phyloP scores from a whole-genome alignment of 1,140 invertebrate genomes.

The Drosophila nikananu region DNA sequence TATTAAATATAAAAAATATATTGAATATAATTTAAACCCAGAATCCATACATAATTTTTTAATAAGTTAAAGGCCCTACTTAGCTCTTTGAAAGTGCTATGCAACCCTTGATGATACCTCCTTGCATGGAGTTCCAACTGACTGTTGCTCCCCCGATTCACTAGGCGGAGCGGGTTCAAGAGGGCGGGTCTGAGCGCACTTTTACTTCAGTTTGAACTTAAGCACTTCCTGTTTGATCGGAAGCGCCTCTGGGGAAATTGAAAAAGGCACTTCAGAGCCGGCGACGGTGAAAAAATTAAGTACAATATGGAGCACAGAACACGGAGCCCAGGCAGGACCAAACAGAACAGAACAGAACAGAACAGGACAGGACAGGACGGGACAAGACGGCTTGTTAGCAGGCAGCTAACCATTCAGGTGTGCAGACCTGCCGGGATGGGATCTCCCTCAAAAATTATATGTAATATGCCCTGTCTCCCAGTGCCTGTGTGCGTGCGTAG shows the following conservation, averaged over 20 bases:
- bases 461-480: conserved; percentile 40
- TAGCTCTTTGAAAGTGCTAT: not conserved
- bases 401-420: conserved; percentile 53
- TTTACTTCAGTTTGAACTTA: conserved; percentile 80
- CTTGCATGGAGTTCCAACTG: conserved; percentile 17
- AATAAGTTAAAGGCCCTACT: not conserved
- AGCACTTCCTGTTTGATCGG: conserved; percentile 84
- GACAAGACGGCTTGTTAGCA: conserved; percentile 58
- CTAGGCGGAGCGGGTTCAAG: conserved; percentile 12
- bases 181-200: conserved; percentile 46
- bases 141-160: conserved; percentile 40
- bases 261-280: conserved; percentile 81
- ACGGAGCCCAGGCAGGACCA: conserved; percentile 2
- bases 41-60: not conserved
- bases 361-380: conserved; percentile 23
- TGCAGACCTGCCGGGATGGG: conserved; percentile 57
- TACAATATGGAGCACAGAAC: conserved; percentile 58
- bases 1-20: too few species aligned
- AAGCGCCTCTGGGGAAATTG: conserved; percentile 82
- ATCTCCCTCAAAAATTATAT: conserved; percentile 62
- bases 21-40: not conserved
- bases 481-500: conserved; percentile 28
- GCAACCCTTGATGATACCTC: not conserved
- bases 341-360: conserved; percentile 5
- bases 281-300: conserved; percentile 62